Evolutionary conservation across 2,888 invertebrate species (phyloP), one percentile per base, ranked within the genome.

Genomic region (Drosophila anceps): DNA sequence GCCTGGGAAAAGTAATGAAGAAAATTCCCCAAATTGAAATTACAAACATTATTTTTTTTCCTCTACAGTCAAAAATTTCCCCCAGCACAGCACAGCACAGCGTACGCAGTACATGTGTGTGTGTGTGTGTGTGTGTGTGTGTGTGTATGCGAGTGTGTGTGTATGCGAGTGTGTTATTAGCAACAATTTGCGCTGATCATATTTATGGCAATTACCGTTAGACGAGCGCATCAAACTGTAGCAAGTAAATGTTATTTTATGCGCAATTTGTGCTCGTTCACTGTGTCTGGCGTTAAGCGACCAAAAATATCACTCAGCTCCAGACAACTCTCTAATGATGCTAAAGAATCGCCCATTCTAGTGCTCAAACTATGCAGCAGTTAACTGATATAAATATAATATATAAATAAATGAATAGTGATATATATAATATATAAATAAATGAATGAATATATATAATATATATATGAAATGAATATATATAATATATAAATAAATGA

Each of bases 21-120:
- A 85, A 85, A 85, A 85, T 85, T 84, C 73, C 58, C 50, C 80
- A 85, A 85, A 89, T 90, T 85, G 85, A 86, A 86, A 86, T 90
- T 90, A 88, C 79, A 88, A 88, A 71, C 70, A 76, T 74, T 84
- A 78, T 69, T 53, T 46, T 55, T 69, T 37, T 43, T 64, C 54
- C 60, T 53, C 4, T 55, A 27, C n/a, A 68, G 48, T 59, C 71
- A 60, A 50, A 59, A 75, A 68, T 61, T 68, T 78, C 20, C 46
- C 33, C 44, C 61, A 51, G 10, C 61, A n/a, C 55, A 64, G 20
- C 41, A 24, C 2, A 24, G 24, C 24, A 13, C 12, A 24, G 24
- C 24, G n/a, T 10, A 35, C 29, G 58, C 29, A 61, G 43, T 44
- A 44, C 43, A 15, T 54, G 15, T 27, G 43, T 24, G 24, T 24